Percentiles rank a stretch among this genome's conserved stretches.
phyloP scores from a whole-genome alignment of 2,113 vertebrate genomes.

The Theropithecus gelada region DNA sequence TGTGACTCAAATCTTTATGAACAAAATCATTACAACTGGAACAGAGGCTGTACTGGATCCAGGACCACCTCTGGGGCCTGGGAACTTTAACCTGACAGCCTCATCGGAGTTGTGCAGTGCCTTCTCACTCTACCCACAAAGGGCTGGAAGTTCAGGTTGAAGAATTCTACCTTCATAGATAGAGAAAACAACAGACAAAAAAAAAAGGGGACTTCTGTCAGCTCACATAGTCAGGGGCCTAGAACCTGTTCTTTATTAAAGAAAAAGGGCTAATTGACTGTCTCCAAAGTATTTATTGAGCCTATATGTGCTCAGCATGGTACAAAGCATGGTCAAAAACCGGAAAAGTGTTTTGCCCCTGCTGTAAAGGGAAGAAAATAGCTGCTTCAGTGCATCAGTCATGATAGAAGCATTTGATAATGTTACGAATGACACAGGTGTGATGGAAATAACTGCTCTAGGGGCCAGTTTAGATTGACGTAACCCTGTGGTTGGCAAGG shows the following conservation, averaged over 20 bases:
- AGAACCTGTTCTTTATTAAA: not conserved
- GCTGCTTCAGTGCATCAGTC: not conserved
- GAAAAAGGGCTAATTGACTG: not conserved
- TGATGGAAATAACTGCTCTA: not conserved
- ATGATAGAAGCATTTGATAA: not conserved
- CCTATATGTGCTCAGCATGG: not conserved
- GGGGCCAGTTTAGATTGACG: not conserved
- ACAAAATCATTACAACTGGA: not conserved
- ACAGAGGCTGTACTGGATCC: not conserved
- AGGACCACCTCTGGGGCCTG: not conserved
- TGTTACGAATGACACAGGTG: not conserved
- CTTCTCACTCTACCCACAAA: not conserved
- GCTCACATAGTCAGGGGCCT: not conserved
- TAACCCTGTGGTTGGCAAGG: not conserved
- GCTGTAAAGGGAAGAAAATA: not conserved
- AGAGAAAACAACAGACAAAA: not conserved
- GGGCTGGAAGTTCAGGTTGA: not conserved
- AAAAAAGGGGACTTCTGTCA: not conserved
- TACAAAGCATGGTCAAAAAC: not conserved
- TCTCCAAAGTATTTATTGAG: not conserved
- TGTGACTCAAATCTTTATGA: not conserved
- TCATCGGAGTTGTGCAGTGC: not conserved
- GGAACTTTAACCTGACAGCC: not conserved
- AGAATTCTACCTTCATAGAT: not conserved
- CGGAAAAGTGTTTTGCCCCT: not conserved